phyloP scores from a whole-genome alignment of 2,888 invertebrate genomes.

The Toxonevra muliebris region DNA sequence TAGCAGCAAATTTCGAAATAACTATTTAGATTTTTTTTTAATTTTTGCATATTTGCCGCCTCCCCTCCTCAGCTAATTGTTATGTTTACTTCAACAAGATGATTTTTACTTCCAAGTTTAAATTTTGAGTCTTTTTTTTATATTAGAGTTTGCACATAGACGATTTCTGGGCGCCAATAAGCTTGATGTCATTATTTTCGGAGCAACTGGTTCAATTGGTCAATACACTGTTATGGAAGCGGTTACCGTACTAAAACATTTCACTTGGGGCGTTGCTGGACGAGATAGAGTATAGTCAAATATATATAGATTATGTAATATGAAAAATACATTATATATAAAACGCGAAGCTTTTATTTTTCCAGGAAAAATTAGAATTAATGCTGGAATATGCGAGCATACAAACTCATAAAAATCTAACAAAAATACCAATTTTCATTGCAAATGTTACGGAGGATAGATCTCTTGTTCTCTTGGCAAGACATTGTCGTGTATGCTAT shows the following conservation, averaged over 20 bases:
- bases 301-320: neutral
- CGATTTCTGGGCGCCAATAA: slow-evolving; percentile 6
- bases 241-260: slow-evolving; percentile 61
- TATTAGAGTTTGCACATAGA: slow-evolving; percentile 16
- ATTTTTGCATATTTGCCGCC: too few relatives aligned
- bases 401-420: slow-evolving; percentile 64
- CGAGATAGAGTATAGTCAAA: slow-evolving; percentile 64
- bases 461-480: slow-evolving; percentile 81
- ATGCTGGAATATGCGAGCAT: slow-evolving; percentile 62
- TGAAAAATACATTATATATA: neutral
- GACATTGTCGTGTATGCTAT: slow-evolving; percentile 70
- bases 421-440: slow-evolving; percentile 72
- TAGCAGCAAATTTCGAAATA: neutral
- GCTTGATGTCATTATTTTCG: slow-evolving; percentile 85
- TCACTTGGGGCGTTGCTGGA: slow-evolving; percentile 89
- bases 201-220: slow-evolving; percentile 90
- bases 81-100: too few relatives aligned
- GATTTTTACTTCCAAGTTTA: neutral
- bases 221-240: slow-evolving; percentile 77
- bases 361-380: slow-evolving; percentile 62
- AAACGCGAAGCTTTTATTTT: too few relatives aligned
- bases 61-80: too few relatives aligned
- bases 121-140: neutral
- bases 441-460: slow-evolving; percentile 78
- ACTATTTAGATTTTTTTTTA: neutral